These are phyloP conservation scores for Apostichopus japonicus DNA, from an alignment of 35 echinoderm and acorn worm species.

Conservation along the genomic window DNA sequence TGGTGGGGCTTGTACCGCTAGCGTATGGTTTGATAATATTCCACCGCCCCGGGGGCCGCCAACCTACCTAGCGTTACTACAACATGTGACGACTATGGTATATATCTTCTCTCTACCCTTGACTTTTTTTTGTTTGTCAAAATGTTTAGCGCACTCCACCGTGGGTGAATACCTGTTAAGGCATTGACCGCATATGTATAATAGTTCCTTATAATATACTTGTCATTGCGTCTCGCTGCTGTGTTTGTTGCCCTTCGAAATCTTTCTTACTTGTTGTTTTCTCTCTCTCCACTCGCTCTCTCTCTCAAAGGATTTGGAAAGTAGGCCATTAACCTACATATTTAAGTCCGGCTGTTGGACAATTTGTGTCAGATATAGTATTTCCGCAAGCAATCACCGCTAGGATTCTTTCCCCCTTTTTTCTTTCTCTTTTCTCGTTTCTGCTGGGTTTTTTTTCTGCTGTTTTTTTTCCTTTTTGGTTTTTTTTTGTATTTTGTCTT, in stretches of 20 bases:
- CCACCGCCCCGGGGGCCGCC: background rate
- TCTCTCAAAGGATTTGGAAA: slow-evolving; percentile 19
- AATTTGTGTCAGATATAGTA: slow-evolving; percentile 40
- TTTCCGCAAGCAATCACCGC: slow-evolving; percentile 47
- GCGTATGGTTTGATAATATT: background rate
- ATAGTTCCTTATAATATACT: background rate
- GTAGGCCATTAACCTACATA: slow-evolving; percentile 53
- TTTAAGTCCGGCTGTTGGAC: slow-evolving; percentile 55
- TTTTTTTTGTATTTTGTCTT: background rate
- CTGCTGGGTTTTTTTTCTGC: background rate
- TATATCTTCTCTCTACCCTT: background rate
- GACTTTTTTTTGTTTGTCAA: background rate
- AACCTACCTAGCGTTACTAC: too few relatives aligned
- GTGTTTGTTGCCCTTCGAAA: slow-evolving; percentile 28
- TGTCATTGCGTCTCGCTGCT: background rate
- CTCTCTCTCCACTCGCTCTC: too few relatives aligned
- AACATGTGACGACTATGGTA: background rate
- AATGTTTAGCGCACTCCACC: slow-evolving; percentile 33
- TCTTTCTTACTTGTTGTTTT: background rate
- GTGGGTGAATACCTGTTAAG: slow-evolving; percentile 40
- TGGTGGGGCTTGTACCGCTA: background rate
- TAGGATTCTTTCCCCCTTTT: background rate
- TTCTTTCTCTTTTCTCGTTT: background rate
- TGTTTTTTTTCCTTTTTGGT: background rate
- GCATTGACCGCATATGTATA: slow-evolving; percentile 11